phyloP scores from a whole-genome alignment of 2,797 vertebrate species.

The Spinus pinus region DNA sequence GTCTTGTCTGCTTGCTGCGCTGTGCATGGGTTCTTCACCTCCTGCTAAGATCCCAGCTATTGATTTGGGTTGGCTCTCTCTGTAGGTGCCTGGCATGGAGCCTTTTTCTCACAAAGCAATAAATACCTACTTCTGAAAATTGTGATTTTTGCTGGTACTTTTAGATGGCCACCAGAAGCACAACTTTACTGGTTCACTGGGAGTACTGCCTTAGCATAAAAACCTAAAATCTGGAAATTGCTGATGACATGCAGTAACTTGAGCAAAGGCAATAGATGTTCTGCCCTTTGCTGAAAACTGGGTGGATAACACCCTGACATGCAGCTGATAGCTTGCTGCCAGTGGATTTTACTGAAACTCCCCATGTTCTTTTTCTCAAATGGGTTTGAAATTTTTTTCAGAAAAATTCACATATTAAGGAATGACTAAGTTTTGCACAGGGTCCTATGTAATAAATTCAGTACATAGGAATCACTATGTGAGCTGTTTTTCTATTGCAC shows the following conservation, averaged over 20 bases:
- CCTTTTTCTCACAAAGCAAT: constrained; percentile 4
- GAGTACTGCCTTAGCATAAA: background rate
- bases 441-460: background rate
- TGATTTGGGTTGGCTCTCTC: constrained; percentile 37
- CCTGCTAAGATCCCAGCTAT: constrained; percentile 48
- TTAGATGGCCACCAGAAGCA: background rate
- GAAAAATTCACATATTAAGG: background rate
- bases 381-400: background rate
- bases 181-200: background rate
- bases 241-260: background rate
- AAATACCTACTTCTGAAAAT: constrained; percentile 9
- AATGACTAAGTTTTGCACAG: background rate
- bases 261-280: background rate
- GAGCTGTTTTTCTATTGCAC: background rate
- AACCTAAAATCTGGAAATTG: background rate
- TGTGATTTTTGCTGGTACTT: background rate
- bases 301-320: background rate
- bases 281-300: background rate
- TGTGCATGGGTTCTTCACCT: constrained; percentile 35
- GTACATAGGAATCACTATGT: accelerated
- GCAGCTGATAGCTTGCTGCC: background rate
- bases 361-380: background rate
- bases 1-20: constrained; percentile 44
- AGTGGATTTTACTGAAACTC: background rate
- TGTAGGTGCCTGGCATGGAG: background rate